Percentiles rank a stretch among this genome's conserved stretches.
Evolutionary conservation across 2,888 invertebrate species (phyloP).

Genomic region (Drosophila mulleri): DNA sequence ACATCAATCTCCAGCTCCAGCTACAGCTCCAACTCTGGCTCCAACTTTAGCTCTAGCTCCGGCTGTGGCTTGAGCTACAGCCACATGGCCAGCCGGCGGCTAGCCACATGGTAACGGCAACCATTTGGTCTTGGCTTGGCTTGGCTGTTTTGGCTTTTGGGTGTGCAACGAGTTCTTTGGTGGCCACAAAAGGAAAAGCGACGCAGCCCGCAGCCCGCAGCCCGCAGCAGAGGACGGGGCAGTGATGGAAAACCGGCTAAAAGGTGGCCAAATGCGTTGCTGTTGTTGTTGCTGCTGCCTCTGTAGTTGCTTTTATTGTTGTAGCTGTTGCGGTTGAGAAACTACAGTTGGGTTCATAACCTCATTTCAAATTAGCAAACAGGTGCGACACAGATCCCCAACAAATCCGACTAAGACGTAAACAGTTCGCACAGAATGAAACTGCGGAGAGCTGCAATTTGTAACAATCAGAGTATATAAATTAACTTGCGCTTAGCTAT

Average conservation of each 20-base stretch:
- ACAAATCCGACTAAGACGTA: constrained; percentile 33
- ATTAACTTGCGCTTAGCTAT: background rate
- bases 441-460: background rate
- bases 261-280: constrained; percentile 73
- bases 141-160: constrained; percentile 36
- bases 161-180: constrained; percentile 78
- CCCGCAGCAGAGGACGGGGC: constrained; percentile 46
- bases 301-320: constrained; percentile 20
- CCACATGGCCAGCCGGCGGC: constrained; percentile 14
- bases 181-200: constrained; percentile 78
- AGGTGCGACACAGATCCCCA: constrained; percentile 69
- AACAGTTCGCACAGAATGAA: constrained; percentile 17
- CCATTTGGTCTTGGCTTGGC: constrained; percentile 52
- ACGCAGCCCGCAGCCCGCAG: constrained; percentile 49
- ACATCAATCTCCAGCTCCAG: constrained; percentile 74
- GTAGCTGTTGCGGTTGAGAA: constrained; percentile 47
- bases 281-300: constrained; percentile 17
- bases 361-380: constrained; percentile 75
- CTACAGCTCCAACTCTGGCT: background rate
- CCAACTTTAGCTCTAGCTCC: constrained; percentile 4
- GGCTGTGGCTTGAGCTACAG: constrained; percentile 17
- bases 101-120: constrained; percentile 37
- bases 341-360: constrained; percentile 80
- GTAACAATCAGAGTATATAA: background rate
- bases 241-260: constrained; percentile 73